These are phyloP conservation scores for Omphaloscelis lunosa DNA, from an alignment of 2,888 invertebrate species.

Conservation along the genomic window DNA sequence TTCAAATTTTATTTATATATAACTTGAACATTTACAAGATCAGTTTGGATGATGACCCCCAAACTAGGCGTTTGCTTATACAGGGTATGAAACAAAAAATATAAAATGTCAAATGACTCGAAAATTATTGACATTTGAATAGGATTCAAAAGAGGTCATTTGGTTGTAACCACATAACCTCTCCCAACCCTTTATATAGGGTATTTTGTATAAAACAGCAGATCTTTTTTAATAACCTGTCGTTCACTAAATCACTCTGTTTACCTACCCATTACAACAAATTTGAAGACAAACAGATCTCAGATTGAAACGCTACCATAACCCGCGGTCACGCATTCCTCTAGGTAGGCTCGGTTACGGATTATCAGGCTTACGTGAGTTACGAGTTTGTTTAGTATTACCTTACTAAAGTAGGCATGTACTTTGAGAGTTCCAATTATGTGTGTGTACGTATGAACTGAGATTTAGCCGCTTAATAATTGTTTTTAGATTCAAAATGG, in stretches of 20 bases:
- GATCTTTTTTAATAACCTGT: no score
- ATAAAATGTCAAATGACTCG: no score
- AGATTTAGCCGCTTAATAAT: conserved; percentile 35
- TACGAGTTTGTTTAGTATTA: conserved; percentile 61
- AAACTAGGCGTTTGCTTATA: no score
- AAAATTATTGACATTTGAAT: no score
- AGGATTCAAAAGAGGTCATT: no score
- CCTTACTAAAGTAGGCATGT: conserved; percentile 48
- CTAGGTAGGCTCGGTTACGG: conserved; percentile 28
- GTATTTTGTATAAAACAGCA: no score
- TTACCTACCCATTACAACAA: neutral
- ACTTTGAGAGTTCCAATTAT: conserved; percentile 45
- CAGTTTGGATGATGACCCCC: no score
- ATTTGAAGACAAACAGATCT: conserved; percentile 36
- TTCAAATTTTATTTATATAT: no score
- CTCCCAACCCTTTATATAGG: no score
- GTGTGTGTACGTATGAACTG: conserved; percentile 37
- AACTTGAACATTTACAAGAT: no score
- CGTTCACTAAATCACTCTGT: neutral
- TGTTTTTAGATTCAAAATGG: conserved; percentile 36
- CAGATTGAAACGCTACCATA: conserved; percentile 22
- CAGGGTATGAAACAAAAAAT: no score
- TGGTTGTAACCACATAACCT: no score
- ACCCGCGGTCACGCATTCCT: conserved; percentile 35
- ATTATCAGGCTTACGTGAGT: conserved; percentile 55